These are phyloP conservation scores for Linepithema humile DNA, from an alignment of 1,140 invertebrate species.

Conservation along the genomic window DNA sequence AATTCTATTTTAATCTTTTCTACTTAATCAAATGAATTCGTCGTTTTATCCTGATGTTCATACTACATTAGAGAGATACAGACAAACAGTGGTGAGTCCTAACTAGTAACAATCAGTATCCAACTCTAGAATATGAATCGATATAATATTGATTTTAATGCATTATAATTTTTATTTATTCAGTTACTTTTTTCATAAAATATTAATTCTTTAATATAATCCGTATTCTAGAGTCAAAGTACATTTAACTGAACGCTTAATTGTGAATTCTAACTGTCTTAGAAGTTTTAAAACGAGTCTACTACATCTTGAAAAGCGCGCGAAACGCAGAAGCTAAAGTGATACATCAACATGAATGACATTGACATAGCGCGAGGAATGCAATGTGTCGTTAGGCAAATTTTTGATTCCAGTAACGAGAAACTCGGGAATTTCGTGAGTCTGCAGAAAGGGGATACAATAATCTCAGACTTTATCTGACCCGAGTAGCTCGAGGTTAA, in stretches of 20 bases:
- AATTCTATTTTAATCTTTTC: too few relatives aligned
- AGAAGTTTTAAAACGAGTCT: neutral
- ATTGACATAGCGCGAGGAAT: constrained; percentile 19
- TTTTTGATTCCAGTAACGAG: neutral
- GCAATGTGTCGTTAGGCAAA: neutral
- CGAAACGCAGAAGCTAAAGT: neutral
- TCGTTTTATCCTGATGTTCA: constrained; percentile 16
- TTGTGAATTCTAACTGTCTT: neutral
- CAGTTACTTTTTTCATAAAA: neutral
- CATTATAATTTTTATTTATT: neutral
- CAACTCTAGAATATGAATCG: constrained; percentile 16
- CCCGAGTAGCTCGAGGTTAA: neutral
- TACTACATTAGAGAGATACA: neutral
- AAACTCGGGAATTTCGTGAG: constrained; percentile 6
- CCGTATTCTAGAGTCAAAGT: constrained; percentile 4
- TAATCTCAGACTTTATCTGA: neutral
- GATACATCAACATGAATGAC: neutral
- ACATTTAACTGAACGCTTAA: neutral
- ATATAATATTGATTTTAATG: neutral
- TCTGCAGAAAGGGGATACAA: neutral
- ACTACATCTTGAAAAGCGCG: neutral
- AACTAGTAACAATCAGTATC: neutral
- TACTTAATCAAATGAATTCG: neutral
- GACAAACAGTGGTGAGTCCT: neutral
- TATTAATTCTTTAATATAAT: neutral